Base-by-base conservation (phyloP, 2,113 vertebrate genomes). In the Lamprologus speciosus region DNA sequence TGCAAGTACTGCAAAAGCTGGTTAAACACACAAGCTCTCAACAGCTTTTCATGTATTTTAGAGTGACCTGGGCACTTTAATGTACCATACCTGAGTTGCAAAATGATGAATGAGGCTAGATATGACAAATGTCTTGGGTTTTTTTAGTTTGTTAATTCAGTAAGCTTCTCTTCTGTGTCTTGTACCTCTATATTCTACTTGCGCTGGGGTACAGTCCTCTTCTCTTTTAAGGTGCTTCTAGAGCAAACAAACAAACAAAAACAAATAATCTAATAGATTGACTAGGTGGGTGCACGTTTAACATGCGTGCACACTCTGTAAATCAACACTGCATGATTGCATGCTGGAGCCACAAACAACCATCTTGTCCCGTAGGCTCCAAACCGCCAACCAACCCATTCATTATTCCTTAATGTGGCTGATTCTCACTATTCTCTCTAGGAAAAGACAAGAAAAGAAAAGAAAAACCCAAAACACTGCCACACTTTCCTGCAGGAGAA, bases 261-360 rank as follows among this genome's bases (percentile, higher is more conserved):
- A 40, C 37, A 51, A 54, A 55, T 7, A 42, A 23, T 80, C 40
- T 73, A 85, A 83, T 33, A 50, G 21, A 11, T 1, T 3, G 21
- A 50, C 55, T n/a, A 42, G 83, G 54, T 37, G 54, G 60, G 82
- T 68, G n/a, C 55, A 82, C 21, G 2, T 82, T 88, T 70, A 83
- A 89, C 80, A 83, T 28, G 53, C 11, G 19, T 40, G 81, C 83
- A 84, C 81, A 75, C 75, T n/a, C 82, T 42, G 78, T 84, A 87
- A 90, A 88, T 84, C 88, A 89, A 89, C 85, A 81, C 82, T 21
- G 65, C 26, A n/a, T 84, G 65, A 82, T 73, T 89, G 86, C 81
- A 37, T 21, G 37, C 26, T 83, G 42, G 45, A 84, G 60, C 55
- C 21, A 31, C 70, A 81, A 83, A 88, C 80, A 80, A 47, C 81